These are phyloP conservation scores for Choloepus hoffmanni DNA, from an alignment of 2,113 vertebrate genomes.

Conservation along the genomic window DNA sequence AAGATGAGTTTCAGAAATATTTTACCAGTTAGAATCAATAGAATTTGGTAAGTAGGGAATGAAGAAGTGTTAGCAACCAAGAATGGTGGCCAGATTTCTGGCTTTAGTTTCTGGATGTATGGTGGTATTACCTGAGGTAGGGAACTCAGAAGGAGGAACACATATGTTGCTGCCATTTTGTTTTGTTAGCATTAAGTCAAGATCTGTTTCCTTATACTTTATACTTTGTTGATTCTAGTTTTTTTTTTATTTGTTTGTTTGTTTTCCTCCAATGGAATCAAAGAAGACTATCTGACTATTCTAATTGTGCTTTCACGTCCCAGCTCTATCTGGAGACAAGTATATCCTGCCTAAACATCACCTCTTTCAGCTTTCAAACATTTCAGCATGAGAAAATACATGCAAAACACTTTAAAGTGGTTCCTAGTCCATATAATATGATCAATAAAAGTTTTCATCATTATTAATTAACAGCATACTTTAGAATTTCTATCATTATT, in stretches of 20 bases:
- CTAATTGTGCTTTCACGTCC: not conserved
- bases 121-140: not conserved
- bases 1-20: not conserved
- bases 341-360: not conserved
- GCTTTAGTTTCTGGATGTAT: not conserved
- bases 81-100: not conserved
- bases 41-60: not conserved
- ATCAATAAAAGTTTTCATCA: not conserved
- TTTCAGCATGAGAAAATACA: not conserved
- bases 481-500: not conserved
- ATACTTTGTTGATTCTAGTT: not conserved
- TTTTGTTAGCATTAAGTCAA: not conserved
- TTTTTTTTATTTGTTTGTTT: not conserved
- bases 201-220: not conserved
- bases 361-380: constrained; percentile 2
- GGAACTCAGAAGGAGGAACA: not conserved
- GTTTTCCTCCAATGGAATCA: not conserved
- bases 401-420: not conserved
- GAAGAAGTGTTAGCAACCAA: not conserved
- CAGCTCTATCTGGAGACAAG: not conserved
- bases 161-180: not conserved
- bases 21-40: not conserved
- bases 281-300: not conserved
- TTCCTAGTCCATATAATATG: not conserved
- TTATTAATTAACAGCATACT: not conserved